phyloP scores from a whole-genome alignment of 2,113 vertebrate species.

The Sisor rabdophorus region DNA sequence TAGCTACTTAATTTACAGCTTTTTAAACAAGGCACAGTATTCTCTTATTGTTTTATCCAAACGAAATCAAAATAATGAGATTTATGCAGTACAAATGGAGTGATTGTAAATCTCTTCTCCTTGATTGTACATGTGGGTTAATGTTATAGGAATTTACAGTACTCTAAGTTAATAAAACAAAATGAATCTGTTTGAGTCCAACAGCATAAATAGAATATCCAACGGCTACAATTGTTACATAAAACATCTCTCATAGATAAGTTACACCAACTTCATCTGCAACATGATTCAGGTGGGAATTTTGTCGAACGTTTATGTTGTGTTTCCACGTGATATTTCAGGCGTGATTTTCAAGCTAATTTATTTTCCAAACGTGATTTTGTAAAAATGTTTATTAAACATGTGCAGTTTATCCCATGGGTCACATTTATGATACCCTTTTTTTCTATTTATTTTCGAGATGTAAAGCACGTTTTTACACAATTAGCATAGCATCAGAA shows the following conservation, averaged over 20 bases:
- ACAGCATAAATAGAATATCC: neutral
- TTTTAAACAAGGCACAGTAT: neutral
- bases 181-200: neutral
- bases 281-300: neutral
- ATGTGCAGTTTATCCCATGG: no score
- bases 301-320: no score
- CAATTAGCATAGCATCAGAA: neutral
- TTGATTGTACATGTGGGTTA: neutral
- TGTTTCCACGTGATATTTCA: neutral
- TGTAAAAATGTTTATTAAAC: no score
- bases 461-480: neutral
- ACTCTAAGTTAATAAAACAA: neutral
- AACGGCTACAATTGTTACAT: neutral
- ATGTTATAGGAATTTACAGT: conserved; percentile 2
- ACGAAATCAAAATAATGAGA: neutral
- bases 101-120: neutral
- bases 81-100: neutral
- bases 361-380: neutral
- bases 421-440: no score
- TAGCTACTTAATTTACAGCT: neutral
- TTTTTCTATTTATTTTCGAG: no score
- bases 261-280: neutral
- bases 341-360: no score
- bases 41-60: neutral
- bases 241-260: neutral